Percentiles rank a stretch among this genome's conserved stretches.
Conservation (phyloP, 2,888 invertebrate genomes). For the Ochropacha duplaris region DNA sequence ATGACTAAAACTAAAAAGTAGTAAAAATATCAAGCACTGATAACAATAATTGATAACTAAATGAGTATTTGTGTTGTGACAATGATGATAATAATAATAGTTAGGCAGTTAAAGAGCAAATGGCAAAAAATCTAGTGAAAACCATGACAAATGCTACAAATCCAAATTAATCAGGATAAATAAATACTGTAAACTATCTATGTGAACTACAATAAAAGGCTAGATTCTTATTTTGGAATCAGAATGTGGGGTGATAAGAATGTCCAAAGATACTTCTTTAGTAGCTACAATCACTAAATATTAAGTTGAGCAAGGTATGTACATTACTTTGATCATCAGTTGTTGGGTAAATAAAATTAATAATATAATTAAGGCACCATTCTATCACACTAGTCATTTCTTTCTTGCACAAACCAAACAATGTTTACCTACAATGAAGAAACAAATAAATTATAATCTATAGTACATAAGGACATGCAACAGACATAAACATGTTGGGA, state of each 20-base stretch:
- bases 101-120: not conserved
- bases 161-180: too few relatives aligned
- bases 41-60: not conserved
- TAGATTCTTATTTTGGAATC: too few relatives aligned
- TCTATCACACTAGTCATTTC: slow-evolving; percentile 57
- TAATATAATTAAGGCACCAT: slow-evolving; percentile 54
- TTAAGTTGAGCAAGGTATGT: slow-evolving; percentile 29
- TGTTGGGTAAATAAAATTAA: slow-evolving; percentile 38
- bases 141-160: too few relatives aligned
- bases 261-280: too few relatives aligned
- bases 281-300: slow-evolving; percentile 16
- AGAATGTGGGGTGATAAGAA: too few relatives aligned
- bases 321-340: slow-evolving; percentile 57
- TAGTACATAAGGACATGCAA: not conserved
- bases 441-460: slow-evolving; percentile 12
- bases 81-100: not conserved
- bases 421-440: slow-evolving; percentile 46
- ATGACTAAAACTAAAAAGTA: too few relatives aligned
- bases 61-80: too few relatives aligned
- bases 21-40: not conserved
- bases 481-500: not conserved
- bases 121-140: not conserved
- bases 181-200: too few relatives aligned
- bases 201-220: too few relatives aligned
- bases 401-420: slow-evolving; percentile 33